Conservation (phyloP, 2,888 invertebrate genomes). For the Leucoma salicis region DNA sequence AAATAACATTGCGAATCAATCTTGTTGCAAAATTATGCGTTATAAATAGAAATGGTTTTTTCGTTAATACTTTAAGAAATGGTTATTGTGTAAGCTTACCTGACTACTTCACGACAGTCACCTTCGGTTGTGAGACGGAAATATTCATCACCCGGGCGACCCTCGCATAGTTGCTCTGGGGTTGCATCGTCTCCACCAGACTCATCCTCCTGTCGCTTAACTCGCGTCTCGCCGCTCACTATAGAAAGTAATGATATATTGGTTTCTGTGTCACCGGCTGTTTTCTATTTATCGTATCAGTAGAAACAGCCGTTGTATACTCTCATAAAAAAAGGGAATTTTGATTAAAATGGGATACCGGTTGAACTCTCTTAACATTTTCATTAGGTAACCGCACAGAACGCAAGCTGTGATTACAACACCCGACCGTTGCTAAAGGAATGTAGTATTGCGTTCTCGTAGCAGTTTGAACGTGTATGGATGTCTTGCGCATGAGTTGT, state of each 20-base stretch:
- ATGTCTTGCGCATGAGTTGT: slow-evolving; percentile 41
- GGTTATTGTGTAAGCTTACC: slow-evolving; percentile 79
- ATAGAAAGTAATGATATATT: neutral
- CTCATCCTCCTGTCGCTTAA: slow-evolving; percentile 87
- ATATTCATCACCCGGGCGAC: slow-evolving; percentile 95
- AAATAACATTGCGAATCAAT: slow-evolving; percentile 34
- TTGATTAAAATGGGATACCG: slow-evolving; percentile 15
- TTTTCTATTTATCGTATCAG: no score
- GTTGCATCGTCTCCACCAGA: slow-evolving; percentile 82
- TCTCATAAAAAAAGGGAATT: no score
- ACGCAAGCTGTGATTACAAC: slow-evolving; percentile 73
- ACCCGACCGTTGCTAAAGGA: slow-evolving; percentile 60
- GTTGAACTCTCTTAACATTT: slow-evolving; percentile 32
- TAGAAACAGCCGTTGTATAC: no score
- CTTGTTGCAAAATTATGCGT: slow-evolving; percentile 22
- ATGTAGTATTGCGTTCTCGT: slow-evolving; percentile 60
- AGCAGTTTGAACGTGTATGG: slow-evolving; percentile 36
- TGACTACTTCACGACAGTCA: slow-evolving; percentile 96
- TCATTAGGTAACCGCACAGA: slow-evolving; percentile 70
- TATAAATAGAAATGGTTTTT: slow-evolving; percentile 1
- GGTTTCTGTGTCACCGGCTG: no score
- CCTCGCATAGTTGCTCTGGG: slow-evolving; percentile 92
- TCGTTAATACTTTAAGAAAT: slow-evolving; percentile 14
- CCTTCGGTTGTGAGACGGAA: slow-evolving; percentile 92
- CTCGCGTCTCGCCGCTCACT: slow-evolving; percentile 73